Evolutionary conservation across 2,888 invertebrate genomes (phyloP), one percentile per base, ranked within the genome.

Genomic region (Mongoloraphidia duomilia): DNA sequence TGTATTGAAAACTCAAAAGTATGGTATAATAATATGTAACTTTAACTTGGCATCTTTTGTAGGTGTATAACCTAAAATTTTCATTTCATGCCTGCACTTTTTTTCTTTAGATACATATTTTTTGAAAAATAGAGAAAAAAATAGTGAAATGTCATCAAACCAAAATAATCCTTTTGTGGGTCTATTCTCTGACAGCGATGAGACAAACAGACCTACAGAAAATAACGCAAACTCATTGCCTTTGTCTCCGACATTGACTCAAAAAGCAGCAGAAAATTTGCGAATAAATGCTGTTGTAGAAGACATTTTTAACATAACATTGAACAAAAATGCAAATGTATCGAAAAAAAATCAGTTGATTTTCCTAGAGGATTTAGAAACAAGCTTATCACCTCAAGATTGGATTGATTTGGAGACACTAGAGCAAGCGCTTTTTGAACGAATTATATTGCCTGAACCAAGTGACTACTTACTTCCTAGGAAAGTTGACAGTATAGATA

Each of bases 361-460:
- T 3, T 80, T 74, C 58, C 68, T 89, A 47, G 80, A 81, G 55
- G 82, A 82, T 58, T 69, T 80, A 46, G 73, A 76, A 3, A 64
- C 67, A 45, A 71, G 72, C 8, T 66, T 71, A 52, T 67, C 68
- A 41, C 73, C 72, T 9, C 64, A 67, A 46, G 62, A 65, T 44
- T 64, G 73, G 44, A 69, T 81, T 55, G 78, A 84, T 54, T 64
- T 80, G 50, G 80, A 84, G 56, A 71, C 79, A 2, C 64, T 89
- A 42, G 85, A 85, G 53, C 82, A 85, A 61, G 84, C 82, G 1
- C 65, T 90, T 11, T 90, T 89, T 65, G 89, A 90, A 63, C 74
- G 90, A 53, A 64, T 89, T 13, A 71, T 89, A 58, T 58, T 84
- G 41, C 58, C 65, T 9, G 71, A 79, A 48, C 71, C 79, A 9